Base-by-base conservation (phyloP, 2,888 invertebrate genomes). In the Tanypteryx hageni region DNA sequence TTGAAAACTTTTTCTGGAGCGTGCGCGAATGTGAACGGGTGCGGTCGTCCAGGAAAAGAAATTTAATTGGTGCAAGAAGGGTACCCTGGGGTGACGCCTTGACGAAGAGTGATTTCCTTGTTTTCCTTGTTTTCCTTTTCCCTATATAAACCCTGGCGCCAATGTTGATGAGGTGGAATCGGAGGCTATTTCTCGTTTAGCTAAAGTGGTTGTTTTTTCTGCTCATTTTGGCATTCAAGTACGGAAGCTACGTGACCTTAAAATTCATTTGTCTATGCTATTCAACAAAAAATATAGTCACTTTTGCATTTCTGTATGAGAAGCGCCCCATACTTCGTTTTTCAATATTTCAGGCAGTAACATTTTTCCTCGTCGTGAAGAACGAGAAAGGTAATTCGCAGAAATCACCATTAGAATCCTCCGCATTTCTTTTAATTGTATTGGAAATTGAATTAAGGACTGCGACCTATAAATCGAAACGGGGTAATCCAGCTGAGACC, bases 1-100 rank as follows among this genome's bases (percentile, higher is more conserved):
- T 89, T 68, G 89, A 64, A 89, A 68, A 89, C 64, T 44, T 89
- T 89, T 89, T 89, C 64, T 59, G 86, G 89, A 64, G 68, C 27
- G 59, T 89, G 22, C 44, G 89, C 61, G 64, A 64, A 64, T 64
- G 89, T 64, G 61, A 44, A 89, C 64, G 61, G 22, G 16, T 22
- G 44, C 89, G 89, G 18, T 31, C 85, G 58, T 16, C 44, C 18
- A 8, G 64, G 44, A 68, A 61, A 44, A 61, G 89, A 64, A 61
- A 64, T 64, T 89, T 89, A 89, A 89, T 89, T 89, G 64, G 76
- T 27, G 22, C 76, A 13, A 76, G 76, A 11, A 27, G 22, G 76
- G 27, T 22, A 76, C 76, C 76, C 76, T 76, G 76, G 27, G 76
- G 76, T 44, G 76, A 76, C 76, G 22, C 76, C 22, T 76, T 22